Base-by-base conservation (phyloP, 2,113 vertebrate species). In the Cyanocitta stelleri region DNA sequence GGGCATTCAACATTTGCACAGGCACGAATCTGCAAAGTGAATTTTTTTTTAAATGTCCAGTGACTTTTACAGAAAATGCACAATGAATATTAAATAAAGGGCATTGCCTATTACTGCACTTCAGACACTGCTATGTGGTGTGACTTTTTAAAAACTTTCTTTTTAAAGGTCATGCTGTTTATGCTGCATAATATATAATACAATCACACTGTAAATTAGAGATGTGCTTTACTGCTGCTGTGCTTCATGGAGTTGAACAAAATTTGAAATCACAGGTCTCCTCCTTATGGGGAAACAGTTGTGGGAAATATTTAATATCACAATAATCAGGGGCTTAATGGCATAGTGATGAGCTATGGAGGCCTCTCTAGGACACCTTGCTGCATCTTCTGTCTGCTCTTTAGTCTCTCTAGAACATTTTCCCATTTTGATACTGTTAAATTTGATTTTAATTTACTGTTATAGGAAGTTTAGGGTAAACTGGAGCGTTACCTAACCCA, bases 121-220 rank as follows among this genome's bases (percentile, higher is more conserved):
- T 91, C 78, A 74, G 86, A 84, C 0, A 7, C 49, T 32, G 30
- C 76, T 88, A 76, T 62, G 69, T 64, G 46, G 48, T 0, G 3
- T 93, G 94, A 83, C 89, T 95, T 96, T 88, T 93, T 20, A 29
- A 78, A 92, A 95, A 95, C 49, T 59, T 89, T 52, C 79, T 71
- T 82, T 93, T 71, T 59, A 97, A 97, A 97, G 93, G 97, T 95
- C 86, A 90, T 41, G 51, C 82, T 96, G 77, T 90, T 96, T 91
- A 91, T 92, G 89, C 69, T 91, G 86, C 51, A 52, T 90, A 93
- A 92, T 95, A 87, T 82, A 63, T 46, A 90, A 90, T 78, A 86
- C n/a, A 88, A 55, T 74, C 91, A 63, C 62, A 83, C 68, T 71
- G 86, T 93, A 95, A 94, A 96, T 95, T 89, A 86, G 66, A 87